Percentiles rank a stretch among this genome's conserved stretches.
Evolutionary conservation across 2,888 invertebrate genomes (phyloP).

Genomic region (Geotrupes spiniger): DNA sequence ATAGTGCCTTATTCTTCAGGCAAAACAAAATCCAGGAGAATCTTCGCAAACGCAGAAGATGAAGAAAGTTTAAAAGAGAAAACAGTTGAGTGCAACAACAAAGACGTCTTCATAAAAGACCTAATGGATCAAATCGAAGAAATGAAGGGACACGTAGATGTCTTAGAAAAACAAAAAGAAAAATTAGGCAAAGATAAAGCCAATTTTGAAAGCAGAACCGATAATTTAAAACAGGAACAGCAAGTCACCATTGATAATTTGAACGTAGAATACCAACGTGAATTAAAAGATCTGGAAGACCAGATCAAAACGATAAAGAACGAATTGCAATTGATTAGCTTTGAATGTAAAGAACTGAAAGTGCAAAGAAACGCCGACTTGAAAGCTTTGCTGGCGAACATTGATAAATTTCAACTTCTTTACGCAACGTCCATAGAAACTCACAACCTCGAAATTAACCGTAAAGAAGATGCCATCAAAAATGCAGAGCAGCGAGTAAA

Average conservation of each 20-base stretch:
- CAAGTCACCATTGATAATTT: conserved; percentile 46
- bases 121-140: conserved; percentile 54
- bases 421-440: conserved; percentile 19
- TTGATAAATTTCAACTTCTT: conserved; percentile 26
- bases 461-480: conserved; percentile 23
- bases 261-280: conserved; percentile 37
- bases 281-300: conserved; percentile 44
- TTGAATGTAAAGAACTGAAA: conserved; percentile 44
- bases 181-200: conserved; percentile 46
- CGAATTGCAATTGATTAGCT: conserved; percentile 21
- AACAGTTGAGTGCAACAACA: conserved; percentile 54
- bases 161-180: conserved; percentile 47
- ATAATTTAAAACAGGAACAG: conserved; percentile 48
- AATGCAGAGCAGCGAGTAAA: conserved; percentile 14
- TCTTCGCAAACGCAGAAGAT: conserved; percentile 5
- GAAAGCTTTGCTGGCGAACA: conserved; percentile 30
- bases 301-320: conserved; percentile 38
- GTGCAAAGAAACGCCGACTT: conserved; percentile 43
- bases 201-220: conserved; percentile 48
- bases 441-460: too few species aligned
- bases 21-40: conserved; percentile 18
- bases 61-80: conserved; percentile 53
- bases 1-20: conserved; percentile 22
- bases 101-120: conserved; percentile 53
- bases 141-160: conserved; percentile 49